A percentile compares a stretch with the other conserved stretches of the same genome.
Evolutionary conservation across 2,113 vertebrate genomes (phyloP).

Genomic region (Piliocolobus tephrosceles): DNA sequence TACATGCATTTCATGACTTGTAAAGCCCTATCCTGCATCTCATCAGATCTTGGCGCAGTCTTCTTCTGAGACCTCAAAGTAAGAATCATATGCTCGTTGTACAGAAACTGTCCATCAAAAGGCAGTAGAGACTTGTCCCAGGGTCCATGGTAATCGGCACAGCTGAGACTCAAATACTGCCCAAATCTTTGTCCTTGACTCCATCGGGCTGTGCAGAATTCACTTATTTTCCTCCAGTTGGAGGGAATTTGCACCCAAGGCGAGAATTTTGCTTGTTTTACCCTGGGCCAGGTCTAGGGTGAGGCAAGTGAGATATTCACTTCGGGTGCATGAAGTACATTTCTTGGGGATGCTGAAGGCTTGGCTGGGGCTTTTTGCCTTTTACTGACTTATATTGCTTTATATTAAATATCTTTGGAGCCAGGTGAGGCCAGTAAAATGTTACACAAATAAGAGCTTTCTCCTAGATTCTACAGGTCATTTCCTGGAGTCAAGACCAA

Average conservation of each 20-base stretch:
- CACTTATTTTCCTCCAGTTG: too few relatives aligned
- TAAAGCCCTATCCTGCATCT: not conserved
- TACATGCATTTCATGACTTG: accelerated
- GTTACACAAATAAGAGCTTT: constrained; percentile 1
- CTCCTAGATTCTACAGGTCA: not conserved
- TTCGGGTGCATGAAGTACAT: not conserved
- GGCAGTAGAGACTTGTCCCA: not conserved
- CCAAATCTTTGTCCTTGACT: accelerated
- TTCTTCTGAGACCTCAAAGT: not conserved
- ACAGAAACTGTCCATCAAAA: not conserved
- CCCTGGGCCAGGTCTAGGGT: too few relatives aligned
- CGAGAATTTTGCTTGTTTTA: too few relatives aligned
- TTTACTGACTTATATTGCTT: not conserved
- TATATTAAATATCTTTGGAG: not conserved
- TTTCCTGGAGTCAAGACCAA: not conserved
- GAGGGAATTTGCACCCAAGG: too few relatives aligned
- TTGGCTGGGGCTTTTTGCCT: not conserved
- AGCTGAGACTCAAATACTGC: too few relatives aligned
- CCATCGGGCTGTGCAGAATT: not conserved
- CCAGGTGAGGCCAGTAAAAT: not conserved
- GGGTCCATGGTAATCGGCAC: accelerated
- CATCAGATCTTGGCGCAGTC: not conserved
- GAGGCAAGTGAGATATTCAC: too few relatives aligned
- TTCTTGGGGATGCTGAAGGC: too few relatives aligned
- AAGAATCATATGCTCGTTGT: not conserved